Evolutionary conservation across 2,797 vertebrate genomes (phyloP), one percentile per base, ranked within the genome.

Genomic region (Lutjanus argentimaculatus): DNA sequence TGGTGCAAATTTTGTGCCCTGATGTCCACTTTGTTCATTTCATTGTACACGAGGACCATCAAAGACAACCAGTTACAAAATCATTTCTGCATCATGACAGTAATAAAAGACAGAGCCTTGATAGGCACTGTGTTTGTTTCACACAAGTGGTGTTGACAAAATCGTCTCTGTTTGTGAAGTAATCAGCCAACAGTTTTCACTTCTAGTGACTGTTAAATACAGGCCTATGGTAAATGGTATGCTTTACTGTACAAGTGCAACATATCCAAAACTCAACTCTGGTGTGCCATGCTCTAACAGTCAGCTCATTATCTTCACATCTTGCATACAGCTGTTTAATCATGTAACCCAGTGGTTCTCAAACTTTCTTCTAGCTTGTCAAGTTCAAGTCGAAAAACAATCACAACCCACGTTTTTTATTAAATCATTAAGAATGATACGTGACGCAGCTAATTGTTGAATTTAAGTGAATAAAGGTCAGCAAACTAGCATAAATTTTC

Each of bases 101-200:
- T 5, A 69, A 77, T 52, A 48, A 59, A 36, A 25, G 0, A 77
- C 66, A 69, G 9, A 22, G 17, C 13, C 9, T 19, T 46, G n/a
- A 71, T 22, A 79, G 81, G 79, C 80, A 79, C 16, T 52, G 21
- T 56, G 72, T 90, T 91, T 84, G 86, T 90, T 90, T 83, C 62
- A 83, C 62, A 75, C 62, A 64, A 52, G 52, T 72, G 25, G 9
- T 81, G 67, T 42, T 77, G 74, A 82, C 71, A 89, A 82, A 80
- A 62, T 68, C 45, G 74, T 48, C 80, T 59, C 74, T 83, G 68
- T 87, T 76, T 83, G 68, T 87, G 63, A 87, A 88, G 74, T 85
- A 61, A 69, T 73, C 8, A 79, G 71, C 48, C 36, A 67, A 80
- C 69, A 85, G 69, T 59, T 78, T 52, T 49, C 56, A 73, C 67